Percentiles rank a stretch among this genome's conserved stretches.
Evolutionary conservation across 2,113 vertebrate genomes (phyloP).

Genomic region (Spheniscus mendiculus): DNA sequence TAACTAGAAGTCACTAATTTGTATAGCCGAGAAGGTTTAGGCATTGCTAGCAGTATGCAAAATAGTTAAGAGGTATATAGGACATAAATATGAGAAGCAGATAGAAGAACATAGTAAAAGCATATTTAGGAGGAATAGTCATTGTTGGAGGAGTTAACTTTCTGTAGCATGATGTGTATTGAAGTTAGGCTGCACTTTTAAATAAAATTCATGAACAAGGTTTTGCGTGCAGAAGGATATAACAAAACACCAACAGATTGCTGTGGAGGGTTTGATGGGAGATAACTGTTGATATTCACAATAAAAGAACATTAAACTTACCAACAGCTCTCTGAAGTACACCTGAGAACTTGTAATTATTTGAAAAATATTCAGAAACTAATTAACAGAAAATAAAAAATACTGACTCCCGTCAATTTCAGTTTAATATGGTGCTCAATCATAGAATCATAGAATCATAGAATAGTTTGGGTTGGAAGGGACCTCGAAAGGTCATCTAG

Average conservation of each 20-base stretch:
- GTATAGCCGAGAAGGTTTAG: not conserved
- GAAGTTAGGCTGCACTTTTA: not conserved
- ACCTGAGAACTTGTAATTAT: not conserved
- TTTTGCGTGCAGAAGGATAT: not conserved
- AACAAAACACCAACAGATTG: not conserved
- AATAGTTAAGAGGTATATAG: not conserved
- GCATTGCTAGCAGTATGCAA: not conserved
- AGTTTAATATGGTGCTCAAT: not conserved
- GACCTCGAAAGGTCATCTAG: not conserved
- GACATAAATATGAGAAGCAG: not conserved
- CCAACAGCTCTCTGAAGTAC: not conserved
- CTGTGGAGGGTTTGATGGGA: not conserved
- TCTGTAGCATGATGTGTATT: not conserved
- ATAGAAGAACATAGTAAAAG: not conserved
- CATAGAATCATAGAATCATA: not conserved
- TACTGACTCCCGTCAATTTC: not conserved
- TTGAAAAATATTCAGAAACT: not conserved
- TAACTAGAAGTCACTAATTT: not conserved
- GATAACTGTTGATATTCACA: not conserved
- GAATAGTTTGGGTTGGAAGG: not conserved
- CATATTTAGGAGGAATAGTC: not conserved
- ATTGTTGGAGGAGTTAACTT: not conserved
- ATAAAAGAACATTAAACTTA: not conserved
- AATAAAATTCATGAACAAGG: not conserved
- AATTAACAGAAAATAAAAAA: not conserved